A percentile compares a stretch with the other conserved stretches of the same genome.
Conservation (phyloP, 2,113 vertebrate genomes). For the Dolichotis patagonum region DNA sequence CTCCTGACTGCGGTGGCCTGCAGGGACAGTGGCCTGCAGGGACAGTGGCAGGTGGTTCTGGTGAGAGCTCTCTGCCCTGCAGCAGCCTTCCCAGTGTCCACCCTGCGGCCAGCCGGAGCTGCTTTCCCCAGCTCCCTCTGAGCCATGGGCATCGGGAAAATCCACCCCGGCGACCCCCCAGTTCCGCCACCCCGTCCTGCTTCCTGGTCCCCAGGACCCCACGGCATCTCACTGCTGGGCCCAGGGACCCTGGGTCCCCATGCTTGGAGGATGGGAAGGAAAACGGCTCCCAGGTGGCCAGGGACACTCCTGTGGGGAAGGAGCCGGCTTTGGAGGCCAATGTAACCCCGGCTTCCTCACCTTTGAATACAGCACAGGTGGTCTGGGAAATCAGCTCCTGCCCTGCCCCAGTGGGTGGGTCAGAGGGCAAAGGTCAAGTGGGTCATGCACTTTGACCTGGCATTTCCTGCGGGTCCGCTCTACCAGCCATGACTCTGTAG, state of each 20-base stretch:
- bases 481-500: background rate
- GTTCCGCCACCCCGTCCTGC: background rate
- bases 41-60: background rate
- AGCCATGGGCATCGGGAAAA: fast-evolving
- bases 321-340: background rate
- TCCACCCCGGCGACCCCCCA: background rate
- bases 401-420: fast-evolving
- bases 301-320: background rate
- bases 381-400: background rate
- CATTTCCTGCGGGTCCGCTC: fast-evolving
- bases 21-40: background rate
- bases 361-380: too few species aligned
- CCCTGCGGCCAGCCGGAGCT: too few species aligned
- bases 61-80: background rate
- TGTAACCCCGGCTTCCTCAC: too few species aligned
- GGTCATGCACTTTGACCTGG: fast-evolving
- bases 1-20: background rate
- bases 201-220: background rate
- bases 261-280: too few species aligned
- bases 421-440: too few species aligned
- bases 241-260: fast-evolving
- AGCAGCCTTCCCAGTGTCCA: too few species aligned
- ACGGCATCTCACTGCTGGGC: background rate
- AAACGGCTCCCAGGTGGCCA: background rate
- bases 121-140: background rate